Evolutionary conservation across 2,888 invertebrate species (phyloP), one percentile per base, ranked within the genome.

Genomic region (Amorpha juglandis): DNA sequence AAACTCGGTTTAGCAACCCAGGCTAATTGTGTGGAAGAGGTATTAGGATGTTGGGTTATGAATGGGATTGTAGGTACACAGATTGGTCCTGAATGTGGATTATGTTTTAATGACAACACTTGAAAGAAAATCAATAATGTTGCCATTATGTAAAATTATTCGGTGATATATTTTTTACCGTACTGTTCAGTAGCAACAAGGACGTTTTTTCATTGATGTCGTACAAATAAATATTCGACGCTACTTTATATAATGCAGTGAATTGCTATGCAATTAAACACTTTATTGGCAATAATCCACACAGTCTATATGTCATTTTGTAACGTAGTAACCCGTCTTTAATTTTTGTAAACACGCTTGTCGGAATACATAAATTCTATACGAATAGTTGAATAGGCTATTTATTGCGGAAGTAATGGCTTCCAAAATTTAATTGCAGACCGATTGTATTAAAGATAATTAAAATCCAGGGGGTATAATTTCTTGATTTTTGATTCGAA

Each of bases 311-410:
- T 77, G 76, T 78, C 75, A 79, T 81, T 80, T 79, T 81, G 83
- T 86, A 88, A 88, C 89, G 88, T 87, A 77, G 74, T 74, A 77
- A 74, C 71, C 86, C 89, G 73, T 88, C 88, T 85, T 88, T 86
- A 90, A 92, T 92, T 93, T 93, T 94, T 92, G 93, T 94, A 94
- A 94, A 94, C 93, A 93, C 93, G 93, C 93, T 93, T 92, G 92
- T 92, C 89, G 90, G 75, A 92, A 92, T 91, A 90, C 87, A 89
- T 87, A 89, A 89, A 88, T 87, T 89, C 83, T 90, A 89, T 89
- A 86, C 70, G 85, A 86, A 85, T 87, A 89, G 86, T 86, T 87
- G 86, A 89, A 87, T 89, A 83, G 82, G 90, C 91, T 92, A 93
- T 93, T 92, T 93, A 92, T 90, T 92, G 90, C 92, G 92, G 93